Evolutionary conservation across 2,797 vertebrate species (phyloP).

Genomic region (Meda fulgida): DNA sequence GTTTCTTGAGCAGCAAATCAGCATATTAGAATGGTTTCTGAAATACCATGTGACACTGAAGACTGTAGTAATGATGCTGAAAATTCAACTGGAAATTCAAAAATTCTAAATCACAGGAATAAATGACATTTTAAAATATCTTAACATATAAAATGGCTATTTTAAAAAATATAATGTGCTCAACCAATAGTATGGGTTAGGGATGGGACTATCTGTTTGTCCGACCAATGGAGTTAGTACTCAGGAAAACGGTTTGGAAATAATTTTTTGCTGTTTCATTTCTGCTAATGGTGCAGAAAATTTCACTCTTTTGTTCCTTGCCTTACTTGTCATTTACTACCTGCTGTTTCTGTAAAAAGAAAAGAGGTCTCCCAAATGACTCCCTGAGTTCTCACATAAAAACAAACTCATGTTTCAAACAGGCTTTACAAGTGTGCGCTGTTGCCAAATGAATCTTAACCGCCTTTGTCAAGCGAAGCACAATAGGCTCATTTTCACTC

Average conservation of each 20-base stretch:
- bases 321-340: slow-evolving; percentile 22
- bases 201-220: not conserved
- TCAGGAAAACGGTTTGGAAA: not conserved
- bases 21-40: not conserved
- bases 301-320: not conserved
- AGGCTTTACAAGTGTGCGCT: slow-evolving; percentile 75
- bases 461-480: slow-evolving; percentile 73
- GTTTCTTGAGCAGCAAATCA: not conserved
- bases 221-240: not conserved
- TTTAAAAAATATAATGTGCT: not conserved
- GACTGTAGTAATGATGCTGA: not conserved
- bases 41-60: not conserved
- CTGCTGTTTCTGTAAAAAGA: slow-evolving; percentile 33
- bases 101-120: not conserved
- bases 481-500: slow-evolving; percentile 77
- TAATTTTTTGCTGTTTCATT: not conserved
- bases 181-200: not conserved
- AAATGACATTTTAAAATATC: not conserved
- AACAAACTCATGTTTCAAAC: slow-evolving; percentile 60
- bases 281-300: not conserved
- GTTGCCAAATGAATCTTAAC: slow-evolving; percentile 73
- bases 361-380: slow-evolving; percentile 38
- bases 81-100: not conserved
- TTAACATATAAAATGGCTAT: not conserved
- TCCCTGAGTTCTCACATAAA: slow-evolving; percentile 43